Evolutionary conservation across 37 sponge, comb jelly and placozoan species (phyloP).

Genomic region (Ephydatia muelleri): DNA sequence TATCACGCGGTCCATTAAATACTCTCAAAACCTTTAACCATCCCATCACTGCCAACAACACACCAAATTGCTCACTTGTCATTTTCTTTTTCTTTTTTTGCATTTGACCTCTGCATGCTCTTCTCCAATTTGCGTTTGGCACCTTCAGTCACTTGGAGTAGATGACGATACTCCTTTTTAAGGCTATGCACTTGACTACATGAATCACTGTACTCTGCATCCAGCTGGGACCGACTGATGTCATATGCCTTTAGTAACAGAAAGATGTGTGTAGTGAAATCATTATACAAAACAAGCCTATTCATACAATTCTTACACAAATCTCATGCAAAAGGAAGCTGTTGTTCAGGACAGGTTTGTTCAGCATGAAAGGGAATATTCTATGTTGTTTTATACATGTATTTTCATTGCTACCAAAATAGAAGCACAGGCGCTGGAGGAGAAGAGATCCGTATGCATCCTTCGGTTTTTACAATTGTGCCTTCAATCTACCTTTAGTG

Average conservation of each 20-base stretch:
- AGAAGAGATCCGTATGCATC: too few species aligned
- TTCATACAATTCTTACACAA: too few species aligned
- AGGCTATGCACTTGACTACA: slow-evolving; percentile 36
- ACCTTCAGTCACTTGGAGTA: slow-evolving; percentile 30
- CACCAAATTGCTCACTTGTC: slow-evolving; percentile 50
- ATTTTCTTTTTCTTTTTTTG: slow-evolving; percentile 14
- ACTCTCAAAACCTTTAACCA: too few species aligned
- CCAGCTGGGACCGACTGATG: slow-evolving; percentile 29
- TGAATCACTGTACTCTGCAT: slow-evolving; percentile 24
- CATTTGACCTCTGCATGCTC: slow-evolving; percentile 15
- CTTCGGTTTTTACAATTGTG: too few species aligned
- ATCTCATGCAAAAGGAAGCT: too few species aligned
- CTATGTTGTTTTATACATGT: too few species aligned
- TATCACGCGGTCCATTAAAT: too few species aligned
- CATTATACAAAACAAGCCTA: neutral
- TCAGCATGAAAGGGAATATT: too few species aligned
- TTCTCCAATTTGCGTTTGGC: slow-evolving; percentile 42
- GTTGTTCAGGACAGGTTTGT: too few species aligned
- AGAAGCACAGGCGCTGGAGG: too few species aligned
- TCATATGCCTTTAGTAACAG: slow-evolving; percentile 34
- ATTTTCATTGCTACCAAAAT: too few species aligned
- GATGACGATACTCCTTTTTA: slow-evolving; percentile 23
- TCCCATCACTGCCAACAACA: slow-evolving; percentile 4
- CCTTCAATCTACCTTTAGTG: too few species aligned
- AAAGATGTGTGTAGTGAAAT: neutral